phyloP scores from a whole-genome alignment of 2,113 vertebrate species.

The Smithornis capensis region DNA sequence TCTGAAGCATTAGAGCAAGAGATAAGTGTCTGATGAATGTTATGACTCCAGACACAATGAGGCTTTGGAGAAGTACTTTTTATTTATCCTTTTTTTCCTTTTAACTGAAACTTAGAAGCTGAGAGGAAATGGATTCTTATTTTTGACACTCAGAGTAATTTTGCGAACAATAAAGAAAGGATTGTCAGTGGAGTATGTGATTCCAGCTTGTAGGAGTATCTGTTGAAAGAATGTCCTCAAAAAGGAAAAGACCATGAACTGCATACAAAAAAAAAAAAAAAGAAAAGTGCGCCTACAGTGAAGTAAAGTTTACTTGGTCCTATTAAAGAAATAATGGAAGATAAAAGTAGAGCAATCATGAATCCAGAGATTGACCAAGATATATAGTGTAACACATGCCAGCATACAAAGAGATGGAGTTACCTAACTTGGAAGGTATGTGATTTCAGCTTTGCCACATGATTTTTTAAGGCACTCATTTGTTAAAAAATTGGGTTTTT shows the following conservation, averaged over 20 bases:
- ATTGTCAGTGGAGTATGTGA: not conserved
- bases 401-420: not conserved
- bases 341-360: not conserved
- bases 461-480: not conserved
- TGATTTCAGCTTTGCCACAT: not conserved
- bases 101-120: not conserved
- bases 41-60: not conserved
- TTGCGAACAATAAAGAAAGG: not conserved
- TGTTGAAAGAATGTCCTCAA: not conserved
- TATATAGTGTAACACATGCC: not conserved
- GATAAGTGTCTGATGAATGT: not conserved
- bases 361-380: not conserved
- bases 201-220: not conserved
- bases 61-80: slow-evolving; percentile 12
- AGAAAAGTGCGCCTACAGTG: accelerated
- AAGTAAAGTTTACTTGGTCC: not conserved
- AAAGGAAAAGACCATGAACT: not conserved
- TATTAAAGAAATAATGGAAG: not conserved
- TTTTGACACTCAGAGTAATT: slow-evolving; percentile 3
- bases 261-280: not conserved
- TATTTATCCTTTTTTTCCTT: not conserved
- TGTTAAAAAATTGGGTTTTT: not conserved
- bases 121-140: not conserved
- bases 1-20: not conserved
- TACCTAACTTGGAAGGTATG: not conserved